Conservation (phyloP, 2,888 invertebrate species). For the Lepidocyrtoides sp. region DNA sequence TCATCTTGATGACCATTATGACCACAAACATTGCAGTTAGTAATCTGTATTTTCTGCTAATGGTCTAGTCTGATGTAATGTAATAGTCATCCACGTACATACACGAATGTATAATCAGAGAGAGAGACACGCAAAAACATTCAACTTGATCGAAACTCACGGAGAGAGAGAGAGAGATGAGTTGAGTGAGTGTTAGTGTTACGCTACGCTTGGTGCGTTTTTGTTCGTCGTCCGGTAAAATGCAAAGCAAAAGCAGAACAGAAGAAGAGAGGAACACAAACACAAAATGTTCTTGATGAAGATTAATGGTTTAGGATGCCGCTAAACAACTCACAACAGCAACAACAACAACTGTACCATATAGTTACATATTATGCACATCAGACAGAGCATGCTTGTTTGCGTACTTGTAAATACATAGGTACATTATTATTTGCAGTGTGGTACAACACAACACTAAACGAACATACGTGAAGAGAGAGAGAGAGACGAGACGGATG, state of each 20-base stretch:
- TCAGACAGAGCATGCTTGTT: neutral
- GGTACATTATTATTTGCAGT: too few species aligned
- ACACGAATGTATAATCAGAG: too few species aligned
- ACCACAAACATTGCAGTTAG: neutral
- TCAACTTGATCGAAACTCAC: neutral
- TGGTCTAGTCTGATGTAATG: neutral
- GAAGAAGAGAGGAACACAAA: constrained; percentile 57
- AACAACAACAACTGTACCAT: neutral
- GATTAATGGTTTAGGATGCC: constrained; percentile 82
- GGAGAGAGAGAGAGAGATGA: neutral
- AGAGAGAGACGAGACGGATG: neutral
- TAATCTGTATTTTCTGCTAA: constrained; percentile 11
- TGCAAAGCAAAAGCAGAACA: neutral
- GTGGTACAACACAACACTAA: too few species aligned
- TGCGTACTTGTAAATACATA: neutral
- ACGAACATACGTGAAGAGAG: neutral
- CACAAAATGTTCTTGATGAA: constrained; percentile 83
- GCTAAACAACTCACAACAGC: constrained; percentile 53
- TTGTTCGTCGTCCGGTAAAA: constrained; percentile 1
- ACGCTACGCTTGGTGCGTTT: constrained; percentile 30
- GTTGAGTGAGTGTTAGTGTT: constrained; percentile 18
- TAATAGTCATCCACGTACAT: neutral
- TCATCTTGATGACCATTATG: neutral
- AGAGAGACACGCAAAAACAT: neutral
- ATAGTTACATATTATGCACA: too few species aligned